Base-by-base conservation (phyloP, 2,888 invertebrate genomes). In the Electrophaes corylata region DNA sequence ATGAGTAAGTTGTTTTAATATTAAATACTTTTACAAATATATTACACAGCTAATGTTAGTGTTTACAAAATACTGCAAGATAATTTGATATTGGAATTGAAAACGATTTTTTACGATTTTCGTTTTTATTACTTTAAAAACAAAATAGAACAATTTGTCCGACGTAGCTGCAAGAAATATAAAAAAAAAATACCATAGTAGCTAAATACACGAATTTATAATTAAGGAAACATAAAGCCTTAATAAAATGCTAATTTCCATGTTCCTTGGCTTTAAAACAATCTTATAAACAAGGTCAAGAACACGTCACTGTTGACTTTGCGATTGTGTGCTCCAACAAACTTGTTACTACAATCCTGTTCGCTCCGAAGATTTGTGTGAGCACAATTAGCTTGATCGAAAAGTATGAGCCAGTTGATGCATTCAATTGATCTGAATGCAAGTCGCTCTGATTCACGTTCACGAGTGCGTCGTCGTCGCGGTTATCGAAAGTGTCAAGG, bases 401-500 rank as follows among this genome's bases (percentile, higher is more conserved):
- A 33, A 33, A 41, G 54, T 19, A 23, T 20, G 35, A 18, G 18
- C 10, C 23, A n/a, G 23, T 54, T 41, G 47, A 33, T 47, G 40
- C 46, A 41, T 33, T 45, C 19, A 23, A 31, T 14, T 23, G 3
- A 10, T 12, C 2, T 10, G 11, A 20, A 16, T 33, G 40, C 46
- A 39, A 35, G 26, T 10, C 29, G n/a, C 19, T 40, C 23, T 40
- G 47, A 54, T 12, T 53, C 53, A 54, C 33, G 31, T 19, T 29
- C 31, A 14, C 19, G 29, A 10, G 12, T 29, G 40, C 20, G 20
- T 31, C 43, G 5, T 29, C 12, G 39, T 45, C 46, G 19, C 43
- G 50, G 16, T 18, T 20, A 46, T 20, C 40, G 40, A 55, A 54
- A 40, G 47, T 51, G 41, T 46, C 51, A 57, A 52, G 57, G 41